Conservation (phyloP, 2,888 invertebrate genomes). For the Gandaritis pyraliata region DNA sequence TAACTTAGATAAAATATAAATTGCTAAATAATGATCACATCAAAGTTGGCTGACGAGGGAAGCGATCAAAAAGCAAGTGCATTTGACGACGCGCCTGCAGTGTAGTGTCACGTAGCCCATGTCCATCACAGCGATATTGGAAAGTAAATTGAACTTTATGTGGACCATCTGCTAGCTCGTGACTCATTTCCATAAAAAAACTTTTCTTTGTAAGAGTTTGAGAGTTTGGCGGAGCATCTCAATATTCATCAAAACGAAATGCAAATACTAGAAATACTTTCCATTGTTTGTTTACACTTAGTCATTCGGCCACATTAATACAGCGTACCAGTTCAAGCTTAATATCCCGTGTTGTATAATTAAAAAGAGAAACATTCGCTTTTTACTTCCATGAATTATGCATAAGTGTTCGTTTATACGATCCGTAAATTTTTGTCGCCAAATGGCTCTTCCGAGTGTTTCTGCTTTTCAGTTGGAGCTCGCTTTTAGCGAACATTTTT, state of each 20-base stretch:
- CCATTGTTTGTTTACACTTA: conserved; percentile 39
- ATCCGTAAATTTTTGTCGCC: conserved; percentile 77
- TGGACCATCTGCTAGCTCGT: conserved; percentile 32
- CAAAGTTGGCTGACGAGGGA: not conserved
- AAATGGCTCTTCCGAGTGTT: conserved; percentile 66
- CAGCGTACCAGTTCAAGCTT: conserved; percentile 70
- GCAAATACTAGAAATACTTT: conserved; percentile 37
- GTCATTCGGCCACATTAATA: conserved; percentile 57
- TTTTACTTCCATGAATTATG: conserved; percentile 83
- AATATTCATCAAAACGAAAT: conserved; percentile 34
- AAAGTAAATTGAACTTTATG: conserved; percentile 29
- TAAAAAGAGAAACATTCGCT: conserved; percentile 82
- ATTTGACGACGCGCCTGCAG: not conserved
- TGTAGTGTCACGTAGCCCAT: conserved; percentile 17
- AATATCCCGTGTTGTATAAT: conserved; percentile 81
- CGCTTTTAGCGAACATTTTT: conserved; percentile 47
- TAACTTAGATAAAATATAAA: conserved; percentile 16
- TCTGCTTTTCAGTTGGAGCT: conserved; percentile 57
- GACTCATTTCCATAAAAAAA: conserved; percentile 37
- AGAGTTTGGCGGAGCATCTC: conserved; percentile 30
- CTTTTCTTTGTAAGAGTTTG: conserved; percentile 29
- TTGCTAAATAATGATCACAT: conserved; percentile 3
- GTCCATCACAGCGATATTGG: conserved; percentile 27
- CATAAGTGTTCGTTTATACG: conserved; percentile 79
- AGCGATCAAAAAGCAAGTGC: not conserved